These are phyloP conservation scores for Dendrocincla fuliginosa DNA, from an alignment of 2,797 vertebrate genomes.

Conservation along the genomic window DNA sequence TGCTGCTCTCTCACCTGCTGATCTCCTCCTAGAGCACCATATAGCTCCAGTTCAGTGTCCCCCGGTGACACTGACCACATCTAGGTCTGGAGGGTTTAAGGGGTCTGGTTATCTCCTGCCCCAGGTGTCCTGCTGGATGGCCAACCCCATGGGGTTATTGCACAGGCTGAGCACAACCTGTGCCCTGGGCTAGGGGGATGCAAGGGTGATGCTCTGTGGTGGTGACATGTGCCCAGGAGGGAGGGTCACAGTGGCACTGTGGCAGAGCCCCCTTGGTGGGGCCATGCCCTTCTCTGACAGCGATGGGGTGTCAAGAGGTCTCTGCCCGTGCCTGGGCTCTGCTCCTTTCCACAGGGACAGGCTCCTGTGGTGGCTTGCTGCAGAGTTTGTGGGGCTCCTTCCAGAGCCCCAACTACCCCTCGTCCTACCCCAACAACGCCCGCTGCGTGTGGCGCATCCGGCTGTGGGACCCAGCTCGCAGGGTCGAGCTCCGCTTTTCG, in stretches of 20 bases:
- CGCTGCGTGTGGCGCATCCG: background rate
- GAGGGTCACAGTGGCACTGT: too few species aligned
- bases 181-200: background rate
- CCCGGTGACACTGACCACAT: background rate
- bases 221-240: too few species aligned
- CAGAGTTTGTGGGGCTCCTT: background rate
- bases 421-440: background rate
- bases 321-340: background rate
- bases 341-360: fast-evolving
- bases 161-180: fast-evolving
- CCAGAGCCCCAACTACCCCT: background rate
- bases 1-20: background rate
- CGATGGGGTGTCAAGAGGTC: background rate
- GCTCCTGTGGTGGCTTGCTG: background rate
- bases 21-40: background rate
- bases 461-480: fast-evolving
- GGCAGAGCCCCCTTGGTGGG: too few species aligned
- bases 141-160: background rate
- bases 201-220: too few species aligned
- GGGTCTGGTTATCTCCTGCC: background rate
- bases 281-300: too few species aligned
- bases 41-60: background rate
- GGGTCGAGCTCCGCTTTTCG: background rate
- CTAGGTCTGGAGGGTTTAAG: background rate
- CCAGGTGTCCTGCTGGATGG: background rate